Conservation (phyloP, 2,113 vertebrate species). For the Hydropotes inermis region DNA sequence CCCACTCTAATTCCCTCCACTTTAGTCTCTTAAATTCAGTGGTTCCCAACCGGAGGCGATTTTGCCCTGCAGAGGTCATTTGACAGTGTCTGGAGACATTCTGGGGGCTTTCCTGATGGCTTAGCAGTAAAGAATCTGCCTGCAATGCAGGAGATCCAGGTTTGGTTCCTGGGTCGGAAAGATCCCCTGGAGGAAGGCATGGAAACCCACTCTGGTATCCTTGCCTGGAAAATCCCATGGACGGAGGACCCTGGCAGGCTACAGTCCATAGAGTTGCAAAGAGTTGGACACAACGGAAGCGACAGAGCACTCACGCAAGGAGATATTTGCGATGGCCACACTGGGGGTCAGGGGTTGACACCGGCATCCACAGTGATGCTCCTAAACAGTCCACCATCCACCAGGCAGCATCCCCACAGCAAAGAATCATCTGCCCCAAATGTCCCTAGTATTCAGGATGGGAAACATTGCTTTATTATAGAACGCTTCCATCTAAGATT, state of each 20-base stretch:
- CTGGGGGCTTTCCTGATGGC: not conserved
- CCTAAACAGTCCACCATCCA: not conserved
- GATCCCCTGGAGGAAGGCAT: not conserved
- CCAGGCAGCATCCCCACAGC: not conserved
- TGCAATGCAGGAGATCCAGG: not conserved
- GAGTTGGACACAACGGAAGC: not conserved
- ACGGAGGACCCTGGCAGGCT: not conserved
- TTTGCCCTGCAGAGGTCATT: not conserved
- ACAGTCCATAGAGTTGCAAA: not conserved
- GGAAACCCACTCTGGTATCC: not conserved
- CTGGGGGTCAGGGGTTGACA: too few relatives aligned
- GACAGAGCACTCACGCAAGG: fast-evolving
- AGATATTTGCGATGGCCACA: not conserved
- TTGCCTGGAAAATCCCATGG: not conserved
- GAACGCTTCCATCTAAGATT: not conserved
- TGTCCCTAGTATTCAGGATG: not conserved
- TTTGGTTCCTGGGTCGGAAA: not conserved
- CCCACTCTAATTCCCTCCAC: not conserved
- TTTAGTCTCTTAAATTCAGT: not conserved
- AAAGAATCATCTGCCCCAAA: not conserved
- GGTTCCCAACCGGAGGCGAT: not conserved
- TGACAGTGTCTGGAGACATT: not conserved
- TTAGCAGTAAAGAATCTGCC: not conserved
- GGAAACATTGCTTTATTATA: not conserved
- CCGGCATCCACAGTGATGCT: not conserved